Percentiles rank a stretch among this genome's conserved stretches.
Evolutionary conservation across 2,113 vertebrate species (phyloP).

Genomic region (Sigmodon hispidus): DNA sequence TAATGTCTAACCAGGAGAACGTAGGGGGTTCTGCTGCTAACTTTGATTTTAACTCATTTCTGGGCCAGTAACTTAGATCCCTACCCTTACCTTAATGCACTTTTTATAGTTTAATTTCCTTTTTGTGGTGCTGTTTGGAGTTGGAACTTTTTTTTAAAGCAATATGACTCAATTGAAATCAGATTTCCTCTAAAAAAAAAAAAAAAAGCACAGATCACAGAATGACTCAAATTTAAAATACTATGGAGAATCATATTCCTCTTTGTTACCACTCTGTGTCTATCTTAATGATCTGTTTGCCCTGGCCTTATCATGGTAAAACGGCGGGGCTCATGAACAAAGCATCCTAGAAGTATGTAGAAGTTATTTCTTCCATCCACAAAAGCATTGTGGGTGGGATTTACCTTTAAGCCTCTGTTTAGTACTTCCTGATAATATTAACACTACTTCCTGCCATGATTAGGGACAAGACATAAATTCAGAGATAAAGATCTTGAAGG

Average conservation of each 20-base stretch:
- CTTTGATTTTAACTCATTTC: slow-evolving; percentile 80
- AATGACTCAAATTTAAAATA: slow-evolving; percentile 75
- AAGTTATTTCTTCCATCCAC: not conserved
- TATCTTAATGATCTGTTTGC: slow-evolving; percentile 77
- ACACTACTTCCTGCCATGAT: slow-evolving; percentile 9
- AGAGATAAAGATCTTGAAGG: not conserved
- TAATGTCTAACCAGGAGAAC: slow-evolving; percentile 23
- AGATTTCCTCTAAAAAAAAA: slow-evolving; percentile 85
- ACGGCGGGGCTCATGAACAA: not conserved
- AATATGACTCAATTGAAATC: slow-evolving; percentile 88
- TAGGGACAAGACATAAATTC: not conserved
- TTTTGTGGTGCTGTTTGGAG: slow-evolving; percentile 83
- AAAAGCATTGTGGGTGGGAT: slow-evolving; percentile 26
- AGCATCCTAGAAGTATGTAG: slow-evolving; percentile 56
- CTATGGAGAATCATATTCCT: slow-evolving; percentile 76
- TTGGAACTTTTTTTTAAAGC: slow-evolving; percentile 77
- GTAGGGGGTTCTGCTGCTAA: slow-evolving; percentile 68
- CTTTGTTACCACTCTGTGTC: slow-evolving; percentile 75
- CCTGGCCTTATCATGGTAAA: slow-evolving; percentile 11
- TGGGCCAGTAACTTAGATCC: slow-evolving; percentile 80
- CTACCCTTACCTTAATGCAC: slow-evolving; percentile 85
- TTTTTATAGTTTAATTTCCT: slow-evolving; percentile 90
- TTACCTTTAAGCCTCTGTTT: not conserved
- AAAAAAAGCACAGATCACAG: slow-evolving; percentile 82
- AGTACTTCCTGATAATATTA: slow-evolving; percentile 15